Conservation (phyloP, 1,140 invertebrate genomes). For the Notospermus geniculatus region DNA sequence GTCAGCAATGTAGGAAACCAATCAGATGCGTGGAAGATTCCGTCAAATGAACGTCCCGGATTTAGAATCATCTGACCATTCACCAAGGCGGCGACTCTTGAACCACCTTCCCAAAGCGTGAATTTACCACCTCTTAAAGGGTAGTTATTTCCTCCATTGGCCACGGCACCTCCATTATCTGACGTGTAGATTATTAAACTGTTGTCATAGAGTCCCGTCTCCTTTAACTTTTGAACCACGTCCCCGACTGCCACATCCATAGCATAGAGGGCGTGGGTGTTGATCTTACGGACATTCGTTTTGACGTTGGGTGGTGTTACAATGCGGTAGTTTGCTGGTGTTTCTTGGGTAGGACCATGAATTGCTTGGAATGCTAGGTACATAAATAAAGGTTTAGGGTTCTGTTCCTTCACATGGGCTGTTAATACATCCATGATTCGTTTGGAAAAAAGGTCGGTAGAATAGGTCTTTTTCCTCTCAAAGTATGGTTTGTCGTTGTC, state of each 20-base stretch:
- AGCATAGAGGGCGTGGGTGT: slow-evolving; percentile 58
- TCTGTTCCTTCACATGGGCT: background rate
- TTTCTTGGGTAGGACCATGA: slow-evolving; percentile 7
- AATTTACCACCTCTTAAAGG: slow-evolving; percentile 58
- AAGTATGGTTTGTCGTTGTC: background rate
- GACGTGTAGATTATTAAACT: slow-evolving; percentile 48
- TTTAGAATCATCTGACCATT: slow-evolving; percentile 36
- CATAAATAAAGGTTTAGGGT: slow-evolving; percentile 8
- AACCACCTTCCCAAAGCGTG: slow-evolving; percentile 60
- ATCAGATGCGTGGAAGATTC: background rate
- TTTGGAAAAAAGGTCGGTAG: slow-evolving; percentile 3
- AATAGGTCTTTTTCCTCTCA: background rate
- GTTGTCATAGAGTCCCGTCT: slow-evolving; percentile 52
- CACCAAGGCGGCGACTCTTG: slow-evolving; percentile 52
- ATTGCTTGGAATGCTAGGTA: slow-evolving; percentile 9
- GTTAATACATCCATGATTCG: background rate
- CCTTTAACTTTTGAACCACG: slow-evolving; percentile 69
- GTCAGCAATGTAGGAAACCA: slow-evolving; percentile 2
- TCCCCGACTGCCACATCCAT: slow-evolving; percentile 81
- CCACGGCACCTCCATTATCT: slow-evolving; percentile 55
- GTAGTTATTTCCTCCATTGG: slow-evolving; percentile 56
- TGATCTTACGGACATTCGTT: background rate
- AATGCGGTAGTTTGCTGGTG: background rate
- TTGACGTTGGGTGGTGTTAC: background rate
- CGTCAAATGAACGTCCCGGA: background rate